Conservation (phyloP, 2,797 vertebrate genomes). For the Gambusia yucatana region DNA sequence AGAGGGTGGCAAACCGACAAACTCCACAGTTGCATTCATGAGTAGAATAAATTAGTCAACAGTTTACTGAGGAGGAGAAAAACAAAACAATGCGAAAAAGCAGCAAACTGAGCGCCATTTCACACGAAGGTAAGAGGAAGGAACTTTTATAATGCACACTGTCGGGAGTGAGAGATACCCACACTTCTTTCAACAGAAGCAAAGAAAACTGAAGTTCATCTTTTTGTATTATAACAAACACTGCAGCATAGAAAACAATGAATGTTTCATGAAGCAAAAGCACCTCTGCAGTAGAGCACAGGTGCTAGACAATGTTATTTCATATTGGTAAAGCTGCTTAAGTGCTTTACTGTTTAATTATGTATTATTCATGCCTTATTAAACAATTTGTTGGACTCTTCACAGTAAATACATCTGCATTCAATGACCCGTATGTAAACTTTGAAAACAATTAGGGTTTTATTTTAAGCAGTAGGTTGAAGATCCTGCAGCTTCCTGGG, state of each 20-base stretch:
- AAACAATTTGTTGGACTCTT: slow-evolving; percentile 35
- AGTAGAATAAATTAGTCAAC: slow-evolving; percentile 31
- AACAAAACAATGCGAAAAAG: slow-evolving; percentile 10
- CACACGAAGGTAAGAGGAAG: slow-evolving; percentile 7
- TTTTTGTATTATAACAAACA: slow-evolving; percentile 47
- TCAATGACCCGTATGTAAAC: slow-evolving; percentile 15
- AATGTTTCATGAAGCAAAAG: slow-evolving; percentile 66
- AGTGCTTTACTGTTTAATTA: slow-evolving; percentile 65
- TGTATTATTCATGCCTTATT: slow-evolving; percentile 53
- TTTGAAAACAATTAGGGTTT: slow-evolving; percentile 13
- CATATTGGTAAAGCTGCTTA: slow-evolving; percentile 54
- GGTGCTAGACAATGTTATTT: slow-evolving; percentile 59
- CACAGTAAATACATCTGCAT: slow-evolving; percentile 21
- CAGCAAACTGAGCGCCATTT: slow-evolving; percentile 3
- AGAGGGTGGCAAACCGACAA: neutral
- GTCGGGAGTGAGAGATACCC: slow-evolving; percentile 21
- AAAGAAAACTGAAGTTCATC: slow-evolving; percentile 30
- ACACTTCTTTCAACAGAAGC: slow-evolving; percentile 16
- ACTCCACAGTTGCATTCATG: slow-evolving; percentile 12
- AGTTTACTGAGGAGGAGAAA: slow-evolving; percentile 14
- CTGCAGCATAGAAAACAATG: slow-evolving; percentile 42
- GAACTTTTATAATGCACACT: neutral
- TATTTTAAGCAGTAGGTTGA: neutral
- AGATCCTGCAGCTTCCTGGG: neutral
- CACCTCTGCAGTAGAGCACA: slow-evolving; percentile 38